Conservation (phyloP, 2,113 vertebrate genomes). For the Saccopteryx leptura region DNA sequence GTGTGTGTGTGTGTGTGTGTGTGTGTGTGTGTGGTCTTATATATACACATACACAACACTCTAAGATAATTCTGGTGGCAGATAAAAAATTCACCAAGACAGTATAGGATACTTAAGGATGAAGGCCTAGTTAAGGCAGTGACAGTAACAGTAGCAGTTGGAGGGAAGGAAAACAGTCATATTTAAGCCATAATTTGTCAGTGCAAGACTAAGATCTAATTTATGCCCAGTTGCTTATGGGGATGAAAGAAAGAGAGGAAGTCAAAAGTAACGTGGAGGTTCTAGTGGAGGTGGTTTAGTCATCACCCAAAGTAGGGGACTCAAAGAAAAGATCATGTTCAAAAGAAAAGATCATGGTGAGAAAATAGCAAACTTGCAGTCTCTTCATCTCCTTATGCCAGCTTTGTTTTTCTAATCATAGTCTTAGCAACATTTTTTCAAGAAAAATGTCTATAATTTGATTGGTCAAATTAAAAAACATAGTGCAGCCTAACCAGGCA, state of each 20-base stretch:
- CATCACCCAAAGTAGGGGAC: neutral
- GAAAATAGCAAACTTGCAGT: neutral
- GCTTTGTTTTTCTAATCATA: neutral
- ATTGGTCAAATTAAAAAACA: neutral
- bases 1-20: neutral
- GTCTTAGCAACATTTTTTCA: neutral
- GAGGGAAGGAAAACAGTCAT: neutral
- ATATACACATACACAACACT: neutral
- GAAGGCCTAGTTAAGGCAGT: neutral
- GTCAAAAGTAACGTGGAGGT: neutral
- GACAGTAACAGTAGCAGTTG: neutral
- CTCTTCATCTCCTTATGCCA: neutral
- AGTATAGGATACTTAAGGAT: neutral
- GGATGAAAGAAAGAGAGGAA: neutral
- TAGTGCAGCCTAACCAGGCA: neutral
- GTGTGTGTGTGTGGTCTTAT: no score
- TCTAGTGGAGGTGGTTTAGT: neutral
- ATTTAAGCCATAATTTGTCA: neutral
- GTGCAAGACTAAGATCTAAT: neutral
- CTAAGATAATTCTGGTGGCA: neutral
- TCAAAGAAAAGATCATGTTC: neutral
- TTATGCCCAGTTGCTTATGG: neutral
- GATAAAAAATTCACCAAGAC: neutral
- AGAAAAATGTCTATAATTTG: neutral
- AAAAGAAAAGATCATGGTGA: neutral